Conservation (phyloP, 2,888 invertebrate species). For the Carpatolechia fugitivella region DNA sequence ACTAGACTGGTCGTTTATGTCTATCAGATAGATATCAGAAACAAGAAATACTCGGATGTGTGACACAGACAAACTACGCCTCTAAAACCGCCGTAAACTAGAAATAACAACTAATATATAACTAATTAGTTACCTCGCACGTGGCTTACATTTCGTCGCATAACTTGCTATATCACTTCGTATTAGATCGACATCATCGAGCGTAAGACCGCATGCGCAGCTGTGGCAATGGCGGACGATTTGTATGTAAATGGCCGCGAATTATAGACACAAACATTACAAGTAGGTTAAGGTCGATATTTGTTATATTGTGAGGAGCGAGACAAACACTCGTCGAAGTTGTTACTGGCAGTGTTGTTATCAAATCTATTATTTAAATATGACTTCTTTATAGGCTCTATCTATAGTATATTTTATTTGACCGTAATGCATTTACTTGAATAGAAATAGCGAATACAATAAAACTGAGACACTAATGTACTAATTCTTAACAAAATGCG, state of each 20-base stretch:
- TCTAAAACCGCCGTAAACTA: neutral
- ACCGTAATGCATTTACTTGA: neutral
- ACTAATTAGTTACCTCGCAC: constrained; percentile 9
- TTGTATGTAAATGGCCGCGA: constrained; percentile 45
- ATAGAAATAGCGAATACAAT: too few relatives aligned
- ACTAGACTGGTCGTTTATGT: too few relatives aligned
- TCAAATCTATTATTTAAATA: too few relatives aligned
- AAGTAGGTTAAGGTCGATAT: constrained; percentile 41
- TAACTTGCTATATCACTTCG: constrained; percentile 11
- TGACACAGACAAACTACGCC: neutral
- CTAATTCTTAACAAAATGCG: too few relatives aligned
- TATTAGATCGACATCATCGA: neutral
- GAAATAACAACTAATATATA: neutral
- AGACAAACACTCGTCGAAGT: constrained; percentile 15
- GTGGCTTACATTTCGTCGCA: constrained; percentile 17
- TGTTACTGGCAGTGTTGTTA: neutral
- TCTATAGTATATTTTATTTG: neutral
- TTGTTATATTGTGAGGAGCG: constrained; percentile 30
- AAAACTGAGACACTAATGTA: too few relatives aligned
- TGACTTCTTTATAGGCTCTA: too few relatives aligned
- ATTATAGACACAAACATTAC: constrained; percentile 33
- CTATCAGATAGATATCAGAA: too few relatives aligned
- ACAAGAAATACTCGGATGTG: too few relatives aligned
- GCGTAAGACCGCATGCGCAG: constrained; percentile 28
- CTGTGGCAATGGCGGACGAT: constrained; percentile 37